phyloP scores from a whole-genome alignment of 2,113 vertebrate species.

The Actenoides lindsayi region DNA sequence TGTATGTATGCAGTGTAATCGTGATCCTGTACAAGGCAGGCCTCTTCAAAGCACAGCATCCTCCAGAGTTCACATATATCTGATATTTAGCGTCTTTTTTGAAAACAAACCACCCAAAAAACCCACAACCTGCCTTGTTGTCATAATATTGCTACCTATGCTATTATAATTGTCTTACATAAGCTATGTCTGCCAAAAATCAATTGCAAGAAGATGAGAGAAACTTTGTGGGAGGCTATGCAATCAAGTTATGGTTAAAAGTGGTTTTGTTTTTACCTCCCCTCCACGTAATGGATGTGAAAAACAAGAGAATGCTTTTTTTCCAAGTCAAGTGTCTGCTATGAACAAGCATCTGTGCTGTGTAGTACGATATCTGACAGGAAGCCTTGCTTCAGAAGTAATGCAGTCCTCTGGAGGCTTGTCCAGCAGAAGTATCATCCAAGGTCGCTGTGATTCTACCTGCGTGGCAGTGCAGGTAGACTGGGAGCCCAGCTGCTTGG shows the following conservation, averaged over 20 bases:
- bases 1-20: neutral
- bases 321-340: neutral
- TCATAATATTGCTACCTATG: neutral
- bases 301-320: constrained; percentile 16
- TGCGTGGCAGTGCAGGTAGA: rapidly evolving
- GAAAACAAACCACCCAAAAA: neutral
- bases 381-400: constrained; percentile 7
- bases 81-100: neutral
- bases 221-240: neutral
- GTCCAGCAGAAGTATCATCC: constrained; percentile 24
- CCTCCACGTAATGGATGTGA: neutral
- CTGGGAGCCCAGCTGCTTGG: neutral
- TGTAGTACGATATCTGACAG: constrained; percentile 22
- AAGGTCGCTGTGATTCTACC: neutral
- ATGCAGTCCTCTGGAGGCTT: neutral
- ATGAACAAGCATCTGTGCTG: neutral
- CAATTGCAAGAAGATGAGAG: neutral
- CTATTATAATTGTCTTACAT: neutral
- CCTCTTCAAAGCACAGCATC: neutral
- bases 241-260: neutral
- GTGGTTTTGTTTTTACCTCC: neutral
- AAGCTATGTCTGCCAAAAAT: neutral
- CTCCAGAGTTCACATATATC: neutral
- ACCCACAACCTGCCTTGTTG: neutral
- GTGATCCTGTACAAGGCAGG: neutral